Evolutionary conservation across 2,113 vertebrate genomes (phyloP).

Genomic region (Oryzias celebensis): DNA sequence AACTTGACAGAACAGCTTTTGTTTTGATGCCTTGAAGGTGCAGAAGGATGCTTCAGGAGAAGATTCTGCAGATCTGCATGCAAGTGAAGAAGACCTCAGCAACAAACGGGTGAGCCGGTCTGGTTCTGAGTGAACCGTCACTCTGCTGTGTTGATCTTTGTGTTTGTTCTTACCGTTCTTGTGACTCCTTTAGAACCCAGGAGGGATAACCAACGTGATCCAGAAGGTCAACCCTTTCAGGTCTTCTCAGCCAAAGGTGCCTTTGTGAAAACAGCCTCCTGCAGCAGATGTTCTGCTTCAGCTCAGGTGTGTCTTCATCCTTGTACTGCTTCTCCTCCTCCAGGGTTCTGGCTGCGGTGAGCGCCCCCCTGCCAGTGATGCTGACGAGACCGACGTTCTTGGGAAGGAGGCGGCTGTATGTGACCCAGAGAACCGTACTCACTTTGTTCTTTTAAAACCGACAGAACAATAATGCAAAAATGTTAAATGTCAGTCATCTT

Average conservation of each 20-base stretch:
- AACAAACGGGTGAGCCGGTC: slow-evolving; percentile 31
- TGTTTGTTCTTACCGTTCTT: background rate
- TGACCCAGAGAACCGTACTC: no score
- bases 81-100: slow-evolving; percentile 1
- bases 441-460: background rate
- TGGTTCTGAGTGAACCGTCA: accelerated
- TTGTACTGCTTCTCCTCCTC: background rate
- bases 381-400: slow-evolving; percentile 28
- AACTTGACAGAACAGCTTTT: background rate
- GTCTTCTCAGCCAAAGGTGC: slow-evolving; percentile 58
- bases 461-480: no score
- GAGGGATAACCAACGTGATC: slow-evolving; percentile 50
- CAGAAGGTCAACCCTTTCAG: slow-evolving; percentile 73
- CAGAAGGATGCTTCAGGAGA: slow-evolving; percentile 11
- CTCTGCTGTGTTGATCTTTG: background rate
- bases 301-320: no score
- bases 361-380: slow-evolving; percentile 37
- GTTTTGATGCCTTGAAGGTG: slow-evolving; percentile 11
- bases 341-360: slow-evolving; percentile 31
- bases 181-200: slow-evolving; percentile 41
- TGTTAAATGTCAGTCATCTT: no score
- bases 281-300: no score
- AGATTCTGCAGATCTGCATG: background rate
- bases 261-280: no score
- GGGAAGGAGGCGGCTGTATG: slow-evolving; percentile 42